A percentile compares a stretch with the other conserved stretches of the same genome.
Evolutionary conservation across 1,140 invertebrate genomes (phyloP).

Genomic region (Diabrotica undecimpunctata): DNA sequence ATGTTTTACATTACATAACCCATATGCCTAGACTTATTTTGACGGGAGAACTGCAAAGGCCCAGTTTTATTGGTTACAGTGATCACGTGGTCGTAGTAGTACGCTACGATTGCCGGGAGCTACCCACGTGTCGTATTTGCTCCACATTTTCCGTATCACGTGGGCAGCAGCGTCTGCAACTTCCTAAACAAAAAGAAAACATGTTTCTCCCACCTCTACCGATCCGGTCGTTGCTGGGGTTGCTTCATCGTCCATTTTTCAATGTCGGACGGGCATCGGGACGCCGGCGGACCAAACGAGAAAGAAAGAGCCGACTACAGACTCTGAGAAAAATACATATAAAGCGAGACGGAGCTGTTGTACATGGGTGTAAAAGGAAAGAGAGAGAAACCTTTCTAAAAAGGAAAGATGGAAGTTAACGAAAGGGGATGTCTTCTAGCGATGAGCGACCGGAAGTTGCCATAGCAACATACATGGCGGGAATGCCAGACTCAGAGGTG

Average conservation of each 20-base stretch:
- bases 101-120: too few relatives aligned
- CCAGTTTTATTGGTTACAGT: too few relatives aligned
- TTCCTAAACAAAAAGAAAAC: too few relatives aligned
- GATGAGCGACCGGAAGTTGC: constrained; percentile 20
- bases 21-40: too few relatives aligned
- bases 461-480: constrained; percentile 31
- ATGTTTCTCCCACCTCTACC: not conserved
- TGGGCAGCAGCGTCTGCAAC: too few relatives aligned
- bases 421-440: constrained; percentile 14
- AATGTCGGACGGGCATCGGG: not conserved
- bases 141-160: too few relatives aligned
- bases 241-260: not conserved
- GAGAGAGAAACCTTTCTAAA: not conserved
- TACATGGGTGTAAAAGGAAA: not conserved
- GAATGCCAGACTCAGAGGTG: constrained; percentile 31
- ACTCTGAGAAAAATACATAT: not conserved
- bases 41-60: too few relatives aligned
- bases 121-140: too few relatives aligned
- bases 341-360: not conserved
- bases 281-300: not conserved
- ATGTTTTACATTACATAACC: too few relatives aligned
- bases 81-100: too few relatives aligned
- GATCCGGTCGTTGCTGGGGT: constrained; percentile 1
- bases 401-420: constrained; percentile 7
- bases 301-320: not conserved